phyloP scores from a whole-genome alignment of 2,888 invertebrate species.

The Agonum fuliginosum region DNA sequence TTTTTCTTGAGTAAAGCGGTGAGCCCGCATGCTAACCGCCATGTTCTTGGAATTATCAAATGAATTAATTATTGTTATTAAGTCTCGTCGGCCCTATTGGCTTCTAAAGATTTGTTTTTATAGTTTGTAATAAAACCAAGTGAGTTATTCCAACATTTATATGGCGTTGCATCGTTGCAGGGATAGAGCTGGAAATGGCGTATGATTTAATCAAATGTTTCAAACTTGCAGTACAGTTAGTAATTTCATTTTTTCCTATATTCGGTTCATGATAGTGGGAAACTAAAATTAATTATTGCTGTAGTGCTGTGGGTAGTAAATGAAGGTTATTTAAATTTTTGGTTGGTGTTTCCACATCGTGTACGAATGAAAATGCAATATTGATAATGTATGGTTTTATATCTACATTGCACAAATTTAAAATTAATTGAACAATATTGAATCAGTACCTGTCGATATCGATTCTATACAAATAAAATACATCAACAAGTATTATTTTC shows the following conservation, averaged over 20 bases:
- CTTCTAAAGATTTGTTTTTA: conserved; percentile 37
- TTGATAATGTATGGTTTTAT: conserved; percentile 30
- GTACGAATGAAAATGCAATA: conserved; percentile 14
- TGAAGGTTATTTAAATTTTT: conserved; percentile 32
- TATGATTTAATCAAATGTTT: conserved; percentile 28
- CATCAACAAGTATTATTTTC: background rate
- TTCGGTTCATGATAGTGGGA: conserved; percentile 14
- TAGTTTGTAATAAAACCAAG: conserved; percentile 15
- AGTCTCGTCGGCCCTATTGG: background rate
- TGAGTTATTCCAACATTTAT: conserved; percentile 4
- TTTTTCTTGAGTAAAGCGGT: too few species aligned
- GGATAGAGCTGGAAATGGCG: background rate
- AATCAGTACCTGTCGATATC: background rate
- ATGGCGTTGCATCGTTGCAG: background rate
- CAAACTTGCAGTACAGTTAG: background rate
- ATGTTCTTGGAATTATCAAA: conserved; percentile 29
- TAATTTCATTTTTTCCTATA: conserved; percentile 17
- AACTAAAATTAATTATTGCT: conserved; percentile 34
- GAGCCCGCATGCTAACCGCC: too few species aligned
- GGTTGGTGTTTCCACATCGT: conserved; percentile 7
- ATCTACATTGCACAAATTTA: conserved; percentile 15
- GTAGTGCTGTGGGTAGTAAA: background rate
- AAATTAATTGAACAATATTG: conserved; percentile 11
- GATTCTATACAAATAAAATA: background rate
- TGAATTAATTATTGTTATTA: conserved; percentile 43